A percentile compares a stretch with the other conserved stretches of the same genome.
These are phyloP conservation scores for Metalampra italica DNA, from an alignment of 2,888 invertebrate species.

Conservation along the genomic window DNA sequence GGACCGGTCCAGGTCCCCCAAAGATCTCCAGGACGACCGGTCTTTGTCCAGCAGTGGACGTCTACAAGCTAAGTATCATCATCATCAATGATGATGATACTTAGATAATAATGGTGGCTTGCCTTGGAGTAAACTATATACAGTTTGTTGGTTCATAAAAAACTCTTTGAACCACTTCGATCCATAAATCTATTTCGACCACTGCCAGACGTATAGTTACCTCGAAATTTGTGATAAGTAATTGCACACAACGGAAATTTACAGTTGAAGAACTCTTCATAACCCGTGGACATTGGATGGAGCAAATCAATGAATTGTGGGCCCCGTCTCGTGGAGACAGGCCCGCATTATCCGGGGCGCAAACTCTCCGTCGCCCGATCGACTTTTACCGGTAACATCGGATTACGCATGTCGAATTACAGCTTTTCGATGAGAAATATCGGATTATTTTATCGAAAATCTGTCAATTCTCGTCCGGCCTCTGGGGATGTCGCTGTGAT, in stretches of 20 bases:
- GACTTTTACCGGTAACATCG: not conserved
- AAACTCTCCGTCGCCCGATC: not conserved
- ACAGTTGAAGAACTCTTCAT: not conserved
- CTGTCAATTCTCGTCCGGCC: not conserved
- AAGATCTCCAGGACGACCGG: no score
- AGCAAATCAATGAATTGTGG: not conserved
- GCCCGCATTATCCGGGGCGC: not conserved
- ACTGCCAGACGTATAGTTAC: no score
- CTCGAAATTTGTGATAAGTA: not conserved
- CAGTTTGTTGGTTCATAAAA: no score
- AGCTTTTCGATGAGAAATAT: not conserved
- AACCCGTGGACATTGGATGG: not conserved
- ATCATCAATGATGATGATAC: no score
- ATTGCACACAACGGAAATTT: not conserved
- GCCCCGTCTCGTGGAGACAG: not conserved
- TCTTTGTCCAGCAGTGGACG: no score
- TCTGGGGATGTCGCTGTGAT: not conserved
- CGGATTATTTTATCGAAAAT: not conserved
- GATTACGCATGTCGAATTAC: not conserved
- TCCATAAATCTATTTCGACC: no score
- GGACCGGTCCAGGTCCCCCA: no score
- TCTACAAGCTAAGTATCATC: no score
- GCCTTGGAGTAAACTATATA: no score
- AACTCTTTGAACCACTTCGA: no score
- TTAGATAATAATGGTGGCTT: no score